Percentiles rank a stretch among this genome's conserved stretches.
phyloP scores from a whole-genome alignment of 2,797 vertebrate genomes.

The Alca torda region DNA sequence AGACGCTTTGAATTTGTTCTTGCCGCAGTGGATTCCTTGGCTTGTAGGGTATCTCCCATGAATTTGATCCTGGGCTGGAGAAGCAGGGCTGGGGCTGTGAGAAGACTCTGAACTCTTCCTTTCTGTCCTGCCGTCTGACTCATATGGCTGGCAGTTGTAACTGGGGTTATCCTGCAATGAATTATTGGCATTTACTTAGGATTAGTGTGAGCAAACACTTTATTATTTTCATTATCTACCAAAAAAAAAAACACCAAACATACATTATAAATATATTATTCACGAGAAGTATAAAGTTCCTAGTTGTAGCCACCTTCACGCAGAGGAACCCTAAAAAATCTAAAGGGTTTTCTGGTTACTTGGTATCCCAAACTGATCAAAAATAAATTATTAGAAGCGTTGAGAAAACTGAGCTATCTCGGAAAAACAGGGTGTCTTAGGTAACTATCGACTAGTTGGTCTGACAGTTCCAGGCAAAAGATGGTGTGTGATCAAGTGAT shows the following conservation, averaged over 20 bases:
- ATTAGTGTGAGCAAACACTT: neutral
- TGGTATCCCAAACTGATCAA: neutral
- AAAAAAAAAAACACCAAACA: neutral
- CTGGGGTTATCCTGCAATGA: slow-evolving; percentile 65
- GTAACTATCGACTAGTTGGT: neutral
- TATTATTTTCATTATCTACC: neutral
- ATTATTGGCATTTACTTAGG: neutral
- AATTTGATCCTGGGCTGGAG: slow-evolving; percentile 71
- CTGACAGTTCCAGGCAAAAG: neutral
- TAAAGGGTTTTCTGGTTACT: neutral
- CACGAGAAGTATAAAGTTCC: neutral
- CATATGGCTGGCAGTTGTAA: slow-evolving; percentile 72
- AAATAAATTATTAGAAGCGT: neutral
- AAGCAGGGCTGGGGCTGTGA: slow-evolving; percentile 74
- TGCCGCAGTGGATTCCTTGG: slow-evolving; percentile 32
- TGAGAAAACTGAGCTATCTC: neutral
- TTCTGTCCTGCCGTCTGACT: slow-evolving; percentile 67
- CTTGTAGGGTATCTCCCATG: slow-evolving; percentile 55
- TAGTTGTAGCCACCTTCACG: neutral
- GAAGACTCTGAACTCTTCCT: slow-evolving; percentile 74
- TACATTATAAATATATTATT: neutral
- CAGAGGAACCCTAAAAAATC: neutral
- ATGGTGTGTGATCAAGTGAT: neutral
- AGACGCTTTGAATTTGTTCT: slow-evolving; percentile 55
- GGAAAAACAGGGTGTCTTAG: neutral